These are phyloP conservation scores for Temnothorax curvispinosus DNA, from an alignment of 1,140 invertebrate species.

Conservation along the genomic window DNA sequence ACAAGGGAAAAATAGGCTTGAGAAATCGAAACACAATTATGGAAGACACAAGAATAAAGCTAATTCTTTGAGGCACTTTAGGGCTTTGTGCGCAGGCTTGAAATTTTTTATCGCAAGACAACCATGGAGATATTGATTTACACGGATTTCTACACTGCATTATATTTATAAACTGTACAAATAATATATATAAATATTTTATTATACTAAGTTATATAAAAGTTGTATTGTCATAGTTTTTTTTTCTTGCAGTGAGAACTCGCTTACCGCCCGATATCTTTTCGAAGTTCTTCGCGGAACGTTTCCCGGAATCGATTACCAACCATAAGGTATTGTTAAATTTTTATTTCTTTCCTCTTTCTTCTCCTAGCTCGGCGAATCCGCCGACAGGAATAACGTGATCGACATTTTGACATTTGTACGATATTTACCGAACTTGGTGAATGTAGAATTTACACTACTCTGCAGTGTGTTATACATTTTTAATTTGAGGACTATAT, in stretches of 20 bases:
- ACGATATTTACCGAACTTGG: background rate
- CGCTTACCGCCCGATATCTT: conserved; percentile 60
- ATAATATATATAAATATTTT: background rate
- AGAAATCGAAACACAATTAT: background rate
- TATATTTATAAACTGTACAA: background rate
- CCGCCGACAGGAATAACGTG: background rate
- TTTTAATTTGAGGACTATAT: too few relatives aligned
- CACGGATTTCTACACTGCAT: background rate
- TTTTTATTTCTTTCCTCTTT: conserved; percentile 32
- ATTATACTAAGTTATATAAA: background rate
- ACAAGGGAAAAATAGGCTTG: background rate
- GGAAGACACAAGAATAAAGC: background rate
- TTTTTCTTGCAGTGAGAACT: conserved; percentile 58
- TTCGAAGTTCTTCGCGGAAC: conserved; percentile 36
- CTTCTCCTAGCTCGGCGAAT: background rate
- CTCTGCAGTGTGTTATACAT: too few relatives aligned
- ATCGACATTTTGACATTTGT: conserved; percentile 1
- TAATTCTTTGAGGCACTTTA: background rate
- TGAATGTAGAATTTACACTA: background rate
- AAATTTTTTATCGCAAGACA: background rate
- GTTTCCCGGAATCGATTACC: conserved; percentile 61
- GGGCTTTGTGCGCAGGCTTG: background rate
- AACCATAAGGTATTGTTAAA: conserved; percentile 47
- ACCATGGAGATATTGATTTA: background rate
- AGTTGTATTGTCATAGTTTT: conserved; percentile 57